phyloP scores from a whole-genome alignment of 2,888 invertebrate genomes.

The Cremastinae sp. region DNA sequence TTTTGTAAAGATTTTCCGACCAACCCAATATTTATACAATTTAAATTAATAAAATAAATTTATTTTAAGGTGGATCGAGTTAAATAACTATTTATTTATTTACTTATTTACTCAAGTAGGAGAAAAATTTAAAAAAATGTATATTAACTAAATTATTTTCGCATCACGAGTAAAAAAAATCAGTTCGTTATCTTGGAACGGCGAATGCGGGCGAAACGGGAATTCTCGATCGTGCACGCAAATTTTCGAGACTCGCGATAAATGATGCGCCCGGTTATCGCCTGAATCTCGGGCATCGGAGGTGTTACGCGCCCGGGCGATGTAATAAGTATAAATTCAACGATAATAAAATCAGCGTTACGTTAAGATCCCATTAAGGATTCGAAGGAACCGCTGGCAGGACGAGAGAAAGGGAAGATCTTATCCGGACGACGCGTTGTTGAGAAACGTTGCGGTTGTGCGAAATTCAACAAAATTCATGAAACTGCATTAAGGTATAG shows the following conservation, averaged over 20 bases:
- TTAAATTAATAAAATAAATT: too few relatives aligned
- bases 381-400: constrained; percentile 47
- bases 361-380: constrained; percentile 74
- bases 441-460: constrained; percentile 60
- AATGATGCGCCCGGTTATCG: constrained; percentile 50
- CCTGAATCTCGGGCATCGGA: background rate
- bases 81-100: too few relatives aligned
- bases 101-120: too few relatives aligned
- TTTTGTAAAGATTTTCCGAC: too few relatives aligned
- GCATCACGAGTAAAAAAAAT: too few relatives aligned
- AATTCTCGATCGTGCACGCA: background rate
- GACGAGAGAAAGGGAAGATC: constrained; percentile 60
- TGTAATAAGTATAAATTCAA: constrained; percentile 70
- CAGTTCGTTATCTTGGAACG: too few relatives aligned
- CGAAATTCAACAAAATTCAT: constrained; percentile 69
- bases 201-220: too few relatives aligned
- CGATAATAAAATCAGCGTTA: constrained; percentile 61
- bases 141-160: too few relatives aligned
- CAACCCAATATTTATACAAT: too few relatives aligned
- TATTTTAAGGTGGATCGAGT: too few relatives aligned
- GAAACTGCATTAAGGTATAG: constrained; percentile 61
- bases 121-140: too few relatives aligned
- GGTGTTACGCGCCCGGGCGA: constrained; percentile 10
- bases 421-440: constrained; percentile 67
- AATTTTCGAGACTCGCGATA: constrained; percentile 35